phyloP scores from a whole-genome alignment of 2,113 vertebrate species.

The Australoheros scitulus region DNA sequence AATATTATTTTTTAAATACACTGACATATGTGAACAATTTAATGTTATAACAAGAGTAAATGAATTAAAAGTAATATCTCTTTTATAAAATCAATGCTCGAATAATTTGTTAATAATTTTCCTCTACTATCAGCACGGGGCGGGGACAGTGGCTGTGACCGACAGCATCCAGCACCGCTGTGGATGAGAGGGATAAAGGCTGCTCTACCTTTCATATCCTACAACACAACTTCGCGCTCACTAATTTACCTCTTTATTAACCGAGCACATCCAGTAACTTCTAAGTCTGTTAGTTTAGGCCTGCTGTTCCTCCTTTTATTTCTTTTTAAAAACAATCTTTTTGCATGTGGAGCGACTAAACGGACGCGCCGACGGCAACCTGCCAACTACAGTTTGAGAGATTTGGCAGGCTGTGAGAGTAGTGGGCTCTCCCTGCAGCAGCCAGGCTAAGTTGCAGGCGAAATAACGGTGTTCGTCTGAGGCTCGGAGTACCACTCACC shows the following conservation, averaged over 20 bases:
- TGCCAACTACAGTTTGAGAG: constrained; percentile 11
- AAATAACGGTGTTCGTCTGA: constrained; percentile 9
- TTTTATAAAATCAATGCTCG: background rate
- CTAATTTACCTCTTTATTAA: constrained; percentile 5
- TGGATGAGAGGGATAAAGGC: constrained; percentile 63
- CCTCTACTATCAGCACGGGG: constrained; percentile 49
- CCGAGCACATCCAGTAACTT: constrained; percentile 35
- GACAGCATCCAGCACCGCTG: constrained; percentile 55
- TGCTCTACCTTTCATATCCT: constrained; percentile 32
- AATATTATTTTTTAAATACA: background rate
- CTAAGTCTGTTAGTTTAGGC: background rate
- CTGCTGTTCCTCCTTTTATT: background rate
- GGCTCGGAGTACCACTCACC: constrained; percentile 55
- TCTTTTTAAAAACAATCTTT: background rate
- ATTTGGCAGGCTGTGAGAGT: constrained; percentile 24
- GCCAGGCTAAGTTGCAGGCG: constrained; percentile 51
- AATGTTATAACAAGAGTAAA: background rate
- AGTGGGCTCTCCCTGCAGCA: constrained; percentile 35
- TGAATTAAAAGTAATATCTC: background rate
- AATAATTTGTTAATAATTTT: background rate
- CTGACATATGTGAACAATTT: background rate
- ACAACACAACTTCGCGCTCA: constrained; percentile 13
- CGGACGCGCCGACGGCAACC: background rate
- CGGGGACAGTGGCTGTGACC: constrained; percentile 62
- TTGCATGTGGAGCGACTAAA: background rate